Base-by-base conservation (phyloP, 2,797 vertebrate species). In the Pampus argenteus region DNA sequence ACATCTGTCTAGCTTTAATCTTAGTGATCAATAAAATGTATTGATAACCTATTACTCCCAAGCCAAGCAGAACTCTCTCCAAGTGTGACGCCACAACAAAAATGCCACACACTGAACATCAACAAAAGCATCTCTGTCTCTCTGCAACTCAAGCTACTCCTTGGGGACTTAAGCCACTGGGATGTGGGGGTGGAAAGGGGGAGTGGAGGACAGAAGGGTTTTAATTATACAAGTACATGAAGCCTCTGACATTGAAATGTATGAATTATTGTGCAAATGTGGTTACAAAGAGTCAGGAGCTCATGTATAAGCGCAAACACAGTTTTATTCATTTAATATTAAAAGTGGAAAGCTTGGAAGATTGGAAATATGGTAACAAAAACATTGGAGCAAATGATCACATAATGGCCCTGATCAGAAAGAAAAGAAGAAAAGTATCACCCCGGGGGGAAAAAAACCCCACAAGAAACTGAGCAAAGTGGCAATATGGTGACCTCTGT, bases 261-360 rank as follows among this genome's bases (percentile, higher is more conserved):
- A 29, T 61, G 28, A 29, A 44, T 78, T 31, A 5, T 54, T 61
- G 55, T 69, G 52, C 28, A 45, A 59, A 64, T 61, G 65, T 25
- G 36, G 44, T 74, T 45, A 86, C 78, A 91, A 88, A 86, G 76
- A 91, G 80, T 82, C 83, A 51, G 63, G 58, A 81, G 59, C 56
- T 83, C 26, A 13, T 74, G 44, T 66, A 49, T 86, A 57, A 85
- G 77, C 68, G 52, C 76, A 87, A 86, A 91, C 83, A 89, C 72
- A 75, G 54, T 89, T 94, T 94, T 92, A 93, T 95, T 95, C 48
- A 90, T 93, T 90, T 92, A 94, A 92, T 93, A 91, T 84, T 78
- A 86, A 88, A 89, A 81, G 74, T 82, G 78, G 79, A 90, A 86
- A 74, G 71, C 67, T 61, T 61, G 6, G 87, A 76, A 78, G 75